Evolutionary conservation across 2,888 invertebrate species (phyloP), one percentile per base, ranked within the genome.

Genomic region (Eupithecia insigniata): DNA sequence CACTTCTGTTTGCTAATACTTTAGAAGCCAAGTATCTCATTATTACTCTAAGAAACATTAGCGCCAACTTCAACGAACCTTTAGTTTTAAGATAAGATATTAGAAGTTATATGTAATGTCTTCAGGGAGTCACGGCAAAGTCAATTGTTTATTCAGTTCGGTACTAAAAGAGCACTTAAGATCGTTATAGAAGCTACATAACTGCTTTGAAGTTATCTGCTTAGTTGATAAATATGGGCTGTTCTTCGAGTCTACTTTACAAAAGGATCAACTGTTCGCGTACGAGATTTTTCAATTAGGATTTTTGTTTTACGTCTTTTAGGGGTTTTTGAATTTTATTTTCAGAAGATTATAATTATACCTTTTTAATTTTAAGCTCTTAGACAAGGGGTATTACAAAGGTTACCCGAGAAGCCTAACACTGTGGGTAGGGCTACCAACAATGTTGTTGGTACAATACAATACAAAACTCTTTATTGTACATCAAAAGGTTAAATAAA

Each of bases 121-220:
- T 61, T 62, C 14, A 62, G 22, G 22, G 62, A 69, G 69, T 69
- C 69, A 69, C 62, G 46, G 30, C 67, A 67, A 71, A 67, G 71
- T 71, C 64, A 32, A 67, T 67, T 71, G 65, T 67, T 55, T 64
- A 71, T 67, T 67, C 58, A 71, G 55, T 34, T 71, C 67, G 58
- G 61, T 28, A 36, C 69, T 69, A 30, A 46, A 69, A 70, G 65
- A 26, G 67, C 34, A 69, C 71, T 71, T 67, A 51, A 26, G 46
- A 62, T 62, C 34, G 66, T 64, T 69, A 66, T 30, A 32, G 51
- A 55, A 58, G 58, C 64, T 32, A 26, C 32, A 67, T 65, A 58
- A 71, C 65, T 62, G 65, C 58, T 71, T 64, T 30, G 39, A 43
- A 51, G 34, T 34, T 62, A 62, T 32, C 55, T 55, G 51, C 64